Percentiles rank a stretch among this genome's conserved stretches.
Evolutionary conservation across 2,888 invertebrate species (phyloP).

Genomic region (Phyto melanocephala): DNA sequence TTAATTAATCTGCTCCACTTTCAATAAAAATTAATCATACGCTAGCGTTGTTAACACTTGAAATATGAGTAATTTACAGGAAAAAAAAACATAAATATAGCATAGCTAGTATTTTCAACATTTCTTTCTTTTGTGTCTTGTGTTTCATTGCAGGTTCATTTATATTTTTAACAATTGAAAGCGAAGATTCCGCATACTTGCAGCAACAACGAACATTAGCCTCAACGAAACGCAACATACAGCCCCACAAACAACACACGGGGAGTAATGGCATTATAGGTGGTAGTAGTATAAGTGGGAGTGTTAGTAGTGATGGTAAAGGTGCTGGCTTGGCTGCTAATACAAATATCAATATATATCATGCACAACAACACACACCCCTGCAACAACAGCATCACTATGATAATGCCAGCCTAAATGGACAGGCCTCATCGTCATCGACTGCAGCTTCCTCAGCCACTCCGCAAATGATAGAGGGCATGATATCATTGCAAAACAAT

Average conservation of each 20-base stretch:
- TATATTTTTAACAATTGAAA: slow-evolving; percentile 91
- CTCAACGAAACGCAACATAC: slow-evolving; percentile 78
- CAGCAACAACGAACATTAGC: slow-evolving; percentile 81
- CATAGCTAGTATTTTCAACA: neutral
- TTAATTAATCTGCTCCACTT: neutral
- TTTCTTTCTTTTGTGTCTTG: slow-evolving; percentile 24
- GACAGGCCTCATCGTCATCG: slow-evolving; percentile 55
- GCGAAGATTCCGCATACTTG: slow-evolving; percentile 75
- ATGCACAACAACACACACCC: slow-evolving; percentile 68
- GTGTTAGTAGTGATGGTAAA: slow-evolving; percentile 54
- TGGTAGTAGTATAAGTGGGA: slow-evolving; percentile 37
- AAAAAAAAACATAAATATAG: slow-evolving; percentile 33
- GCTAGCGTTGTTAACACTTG: neutral
- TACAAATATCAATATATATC: slow-evolving; percentile 62
- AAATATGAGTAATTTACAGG: neutral
- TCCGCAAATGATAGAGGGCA: slow-evolving; percentile 58
- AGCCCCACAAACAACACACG: slow-evolving; percentile 65
- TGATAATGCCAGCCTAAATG: slow-evolving; percentile 73
- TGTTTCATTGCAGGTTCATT: slow-evolving; percentile 82
- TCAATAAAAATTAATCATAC: slow-evolving; percentile 57
- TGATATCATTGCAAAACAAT: slow-evolving; percentile 66
- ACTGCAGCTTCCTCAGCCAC: slow-evolving; percentile 37
- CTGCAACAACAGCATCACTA: slow-evolving; percentile 67
- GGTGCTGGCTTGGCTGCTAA: slow-evolving; percentile 14
- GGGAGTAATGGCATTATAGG: slow-evolving; percentile 61